Evolutionary conservation across 2,888 invertebrate genomes (phyloP).

Genomic region (Leptogaster cylindrica): DNA sequence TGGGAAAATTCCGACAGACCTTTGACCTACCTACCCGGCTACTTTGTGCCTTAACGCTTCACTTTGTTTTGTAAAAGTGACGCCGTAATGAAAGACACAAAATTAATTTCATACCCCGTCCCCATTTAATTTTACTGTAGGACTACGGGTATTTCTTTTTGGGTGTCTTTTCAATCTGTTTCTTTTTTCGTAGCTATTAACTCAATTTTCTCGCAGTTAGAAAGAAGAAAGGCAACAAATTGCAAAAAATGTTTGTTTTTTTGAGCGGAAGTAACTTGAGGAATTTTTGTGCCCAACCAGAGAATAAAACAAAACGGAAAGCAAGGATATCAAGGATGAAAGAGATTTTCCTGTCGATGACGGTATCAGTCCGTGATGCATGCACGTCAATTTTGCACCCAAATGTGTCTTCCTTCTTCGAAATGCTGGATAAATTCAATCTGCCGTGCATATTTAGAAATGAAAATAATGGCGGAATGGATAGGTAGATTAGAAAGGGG

Average conservation of each 20-base stretch:
- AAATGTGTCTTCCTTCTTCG: background rate
- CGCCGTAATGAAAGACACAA: constrained; percentile 32
- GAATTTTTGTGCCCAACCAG: constrained; percentile 7
- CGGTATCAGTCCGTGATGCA: constrained; percentile 2
- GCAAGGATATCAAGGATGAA: constrained; percentile 10
- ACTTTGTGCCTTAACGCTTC: background rate
- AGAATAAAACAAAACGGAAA: background rate
- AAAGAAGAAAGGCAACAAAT: background rate
- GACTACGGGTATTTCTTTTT: background rate
- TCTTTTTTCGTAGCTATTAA: constrained; percentile 30
- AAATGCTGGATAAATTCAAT: constrained; percentile 18
- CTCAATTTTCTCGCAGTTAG: constrained; percentile 30
- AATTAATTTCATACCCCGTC: constrained; percentile 23
- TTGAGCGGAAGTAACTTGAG: constrained; percentile 38
- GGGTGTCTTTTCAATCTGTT: constrained; percentile 19
- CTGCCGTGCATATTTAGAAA: background rate
- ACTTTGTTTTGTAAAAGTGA: background rate
- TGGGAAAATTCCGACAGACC: background rate
- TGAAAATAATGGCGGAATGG: constrained; percentile 1
- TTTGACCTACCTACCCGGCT: background rate
- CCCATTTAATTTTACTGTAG: background rate
- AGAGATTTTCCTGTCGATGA: constrained; percentile 33
- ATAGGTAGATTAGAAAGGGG: constrained; percentile 9
- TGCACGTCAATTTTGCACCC: constrained; percentile 29
- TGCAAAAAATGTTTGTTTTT: constrained; percentile 25